These are phyloP conservation scores for Syritta pipiens DNA, from an alignment of 2,888 invertebrate species.

Conservation along the genomic window DNA sequence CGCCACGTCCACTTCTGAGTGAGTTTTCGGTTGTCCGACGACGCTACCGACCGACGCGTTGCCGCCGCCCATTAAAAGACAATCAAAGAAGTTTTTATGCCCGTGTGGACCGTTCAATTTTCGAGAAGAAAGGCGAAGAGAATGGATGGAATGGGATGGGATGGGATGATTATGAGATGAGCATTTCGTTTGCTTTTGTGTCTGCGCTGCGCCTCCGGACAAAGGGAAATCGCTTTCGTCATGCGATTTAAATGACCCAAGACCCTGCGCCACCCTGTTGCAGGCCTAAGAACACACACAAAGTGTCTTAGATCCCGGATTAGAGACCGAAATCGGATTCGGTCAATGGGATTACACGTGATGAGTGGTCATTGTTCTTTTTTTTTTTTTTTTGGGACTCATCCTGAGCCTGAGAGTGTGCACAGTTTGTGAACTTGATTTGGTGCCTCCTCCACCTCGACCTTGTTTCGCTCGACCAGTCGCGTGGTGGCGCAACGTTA, in stretches of 20 bases:
- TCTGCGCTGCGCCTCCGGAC: conserved; percentile 3
- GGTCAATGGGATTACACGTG: conserved; percentile 56
- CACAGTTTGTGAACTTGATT: conserved; percentile 55
- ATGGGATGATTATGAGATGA: conserved; percentile 69
- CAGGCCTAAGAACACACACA: conserved; percentile 60
- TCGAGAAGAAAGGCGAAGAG: conserved; percentile 41
- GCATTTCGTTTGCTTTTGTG: conserved; percentile 28
- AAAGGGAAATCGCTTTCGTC: conserved; percentile 68
- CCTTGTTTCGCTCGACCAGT: conserved; percentile 34
- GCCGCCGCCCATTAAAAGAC: conserved; percentile 61
- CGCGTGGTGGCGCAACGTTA: neutral
- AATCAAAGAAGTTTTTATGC: conserved; percentile 48
- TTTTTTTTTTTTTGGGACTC: neutral
- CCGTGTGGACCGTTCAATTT: conserved; percentile 42
- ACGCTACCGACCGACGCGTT: conserved; percentile 11
- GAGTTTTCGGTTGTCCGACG: conserved; percentile 13
- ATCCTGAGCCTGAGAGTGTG: conserved; percentile 20
- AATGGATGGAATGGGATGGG: no score
- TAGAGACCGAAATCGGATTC: conserved; percentile 50
- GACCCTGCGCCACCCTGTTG: conserved; percentile 53
- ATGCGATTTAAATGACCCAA: conserved; percentile 69
- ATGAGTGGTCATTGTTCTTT: conserved; percentile 43
- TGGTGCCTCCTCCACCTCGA: conserved; percentile 24
- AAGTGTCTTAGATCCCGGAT: conserved; percentile 54
- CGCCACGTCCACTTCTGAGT: conserved; percentile 15